phyloP scores from a whole-genome alignment of 2,797 vertebrate genomes.

The Triplophysa bombifrons region DNA sequence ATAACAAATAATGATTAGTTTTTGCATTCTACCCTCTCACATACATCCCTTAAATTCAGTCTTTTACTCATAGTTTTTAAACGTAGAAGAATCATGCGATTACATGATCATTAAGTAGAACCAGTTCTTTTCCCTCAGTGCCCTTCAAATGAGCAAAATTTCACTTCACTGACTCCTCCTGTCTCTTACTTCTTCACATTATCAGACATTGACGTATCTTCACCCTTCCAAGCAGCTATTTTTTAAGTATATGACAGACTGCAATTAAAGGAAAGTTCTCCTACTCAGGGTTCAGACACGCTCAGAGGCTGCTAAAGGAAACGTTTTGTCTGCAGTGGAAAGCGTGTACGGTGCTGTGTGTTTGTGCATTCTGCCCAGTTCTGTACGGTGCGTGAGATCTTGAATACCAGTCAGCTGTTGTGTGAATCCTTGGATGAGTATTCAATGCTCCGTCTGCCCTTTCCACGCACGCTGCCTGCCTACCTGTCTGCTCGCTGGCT shows the following conservation, averaged over 20 bases:
- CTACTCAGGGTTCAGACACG: slow-evolving; percentile 26
- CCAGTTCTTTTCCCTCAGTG: background rate
- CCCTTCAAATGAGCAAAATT: background rate
- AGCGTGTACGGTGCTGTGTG: slow-evolving; percentile 2
- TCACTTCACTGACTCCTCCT: background rate
- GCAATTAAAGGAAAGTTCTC: slow-evolving; percentile 39
- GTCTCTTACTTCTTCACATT: slow-evolving; percentile 5
- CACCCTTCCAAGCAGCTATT: slow-evolving; percentile 35
- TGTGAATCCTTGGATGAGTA: slow-evolving; percentile 57
- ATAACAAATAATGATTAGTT: too few relatives aligned
- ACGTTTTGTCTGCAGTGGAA: slow-evolving; percentile 1
- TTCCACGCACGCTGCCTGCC: slow-evolving; percentile 43
- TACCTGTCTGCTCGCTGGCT: slow-evolving; percentile 37
- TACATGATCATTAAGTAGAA: background rate
- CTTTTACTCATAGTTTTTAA: too few relatives aligned
- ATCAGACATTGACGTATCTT: slow-evolving; percentile 34
- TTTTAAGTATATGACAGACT: slow-evolving; percentile 37
- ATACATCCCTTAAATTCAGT: too few relatives aligned
- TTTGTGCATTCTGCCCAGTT: slow-evolving; percentile 27
- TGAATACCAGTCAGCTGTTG: slow-evolving; percentile 59
- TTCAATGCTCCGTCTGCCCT: slow-evolving; percentile 57
- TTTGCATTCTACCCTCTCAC: too few relatives aligned
- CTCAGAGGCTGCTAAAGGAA: slow-evolving; percentile 16
- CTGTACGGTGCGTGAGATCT: slow-evolving; percentile 50
- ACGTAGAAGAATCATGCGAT: too few relatives aligned